These are phyloP conservation scores for Drosophila dives DNA, from an alignment of 2,888 invertebrate genomes.

Conservation along the genomic window DNA sequence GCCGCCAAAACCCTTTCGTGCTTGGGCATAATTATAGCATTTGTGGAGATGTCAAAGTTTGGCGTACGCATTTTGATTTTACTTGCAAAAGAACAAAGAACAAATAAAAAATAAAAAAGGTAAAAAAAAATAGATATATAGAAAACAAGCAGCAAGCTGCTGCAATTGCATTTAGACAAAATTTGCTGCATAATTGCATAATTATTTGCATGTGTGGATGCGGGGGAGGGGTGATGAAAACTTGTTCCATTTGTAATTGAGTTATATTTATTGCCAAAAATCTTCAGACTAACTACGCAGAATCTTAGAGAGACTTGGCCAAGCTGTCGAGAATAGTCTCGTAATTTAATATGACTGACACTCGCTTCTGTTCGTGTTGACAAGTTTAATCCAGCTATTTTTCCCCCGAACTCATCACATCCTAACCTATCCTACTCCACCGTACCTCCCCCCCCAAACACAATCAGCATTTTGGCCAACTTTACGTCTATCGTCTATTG, in stretches of 20 bases:
- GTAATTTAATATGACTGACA: constrained; percentile 74
- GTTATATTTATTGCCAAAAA: constrained; percentile 44
- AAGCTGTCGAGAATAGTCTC: neutral
- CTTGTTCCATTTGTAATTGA: constrained; percentile 45
- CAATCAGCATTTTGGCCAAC: constrained; percentile 1
- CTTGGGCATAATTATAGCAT: constrained; percentile 61
- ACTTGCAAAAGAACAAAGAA: constrained; percentile 10
- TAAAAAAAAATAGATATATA: no score
- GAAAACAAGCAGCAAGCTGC: constrained; percentile 35
- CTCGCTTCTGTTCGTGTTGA: constrained; percentile 52
- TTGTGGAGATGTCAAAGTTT: constrained; percentile 61
- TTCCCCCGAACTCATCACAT: neutral
- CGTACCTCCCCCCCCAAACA: neutral
- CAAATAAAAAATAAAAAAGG: neutral
- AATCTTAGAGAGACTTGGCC: neutral
- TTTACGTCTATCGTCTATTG: constrained; percentile 72
- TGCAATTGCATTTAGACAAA: constrained; percentile 62
- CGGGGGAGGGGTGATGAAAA: constrained; percentile 3
- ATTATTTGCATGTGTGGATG: constrained; percentile 30
- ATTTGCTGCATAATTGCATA: constrained; percentile 62
- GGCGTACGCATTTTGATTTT: constrained; percentile 65
- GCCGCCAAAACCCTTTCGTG: constrained; percentile 11
- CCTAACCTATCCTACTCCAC: neutral
- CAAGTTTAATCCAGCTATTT: constrained; percentile 58
- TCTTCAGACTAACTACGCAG: neutral